A percentile compares a stretch with the other conserved stretches of the same genome.
Evolutionary conservation across 1,140 invertebrate genomes (phyloP).

Genomic region (Geopemphigus sp.): DNA sequence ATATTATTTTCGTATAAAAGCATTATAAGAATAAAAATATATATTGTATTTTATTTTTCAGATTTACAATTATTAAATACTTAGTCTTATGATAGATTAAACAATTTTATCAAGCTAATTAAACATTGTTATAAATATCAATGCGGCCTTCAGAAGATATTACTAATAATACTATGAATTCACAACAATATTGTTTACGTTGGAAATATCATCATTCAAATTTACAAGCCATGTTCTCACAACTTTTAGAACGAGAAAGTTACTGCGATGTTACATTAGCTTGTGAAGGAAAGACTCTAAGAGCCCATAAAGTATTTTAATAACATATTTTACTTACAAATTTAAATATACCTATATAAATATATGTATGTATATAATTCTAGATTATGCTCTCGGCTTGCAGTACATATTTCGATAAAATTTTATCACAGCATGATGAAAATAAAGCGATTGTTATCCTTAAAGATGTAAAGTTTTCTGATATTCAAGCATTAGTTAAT

Average conservation of each 20-base stretch:
- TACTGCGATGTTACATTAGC: slow-evolving; percentile 89
- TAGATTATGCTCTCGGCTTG: slow-evolving; percentile 72
- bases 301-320: slow-evolving; percentile 76
- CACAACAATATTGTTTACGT: slow-evolving; percentile 83
- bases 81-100: slow-evolving; percentile 19
- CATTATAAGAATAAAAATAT: neutral
- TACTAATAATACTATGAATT: slow-evolving; percentile 27
- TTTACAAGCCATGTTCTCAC: slow-evolving; percentile 80
- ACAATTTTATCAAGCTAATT: neutral
- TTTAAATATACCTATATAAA: neutral
- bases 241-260: slow-evolving; percentile 78
- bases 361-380: no score
- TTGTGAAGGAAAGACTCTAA: slow-evolving; percentile 81
- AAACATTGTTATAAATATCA: slow-evolving; percentile 24
- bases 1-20: neutral
- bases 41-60: neutral
- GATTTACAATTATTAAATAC: neutral
- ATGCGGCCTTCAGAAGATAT: slow-evolving; percentile 19
- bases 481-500: slow-evolving; percentile 82
- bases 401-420: slow-evolving; percentile 83
- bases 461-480: slow-evolving; percentile 79
- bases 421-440: slow-evolving; percentile 85
- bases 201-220: slow-evolving; percentile 91
- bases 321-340: neutral
- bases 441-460: slow-evolving; percentile 81